phyloP scores from a whole-genome alignment of 2,888 invertebrate species.

The Cistogaster globosa region DNA sequence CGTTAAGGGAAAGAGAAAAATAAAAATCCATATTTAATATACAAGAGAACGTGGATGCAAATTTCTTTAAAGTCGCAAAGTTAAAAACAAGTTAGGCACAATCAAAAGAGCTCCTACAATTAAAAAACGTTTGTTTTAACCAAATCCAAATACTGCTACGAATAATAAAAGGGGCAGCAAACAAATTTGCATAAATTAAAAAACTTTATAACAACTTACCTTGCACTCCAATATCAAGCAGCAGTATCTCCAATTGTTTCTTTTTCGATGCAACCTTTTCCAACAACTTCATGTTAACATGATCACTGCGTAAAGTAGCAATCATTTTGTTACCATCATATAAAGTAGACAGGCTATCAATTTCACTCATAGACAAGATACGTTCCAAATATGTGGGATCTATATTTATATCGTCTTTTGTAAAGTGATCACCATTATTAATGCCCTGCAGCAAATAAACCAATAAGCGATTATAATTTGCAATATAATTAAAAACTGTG shows the following conservation, averaged over 20 bases:
- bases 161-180: no score
- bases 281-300: constrained; percentile 74
- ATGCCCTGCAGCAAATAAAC: constrained; percentile 78
- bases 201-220: constrained; percentile 70
- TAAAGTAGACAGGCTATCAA: constrained; percentile 74
- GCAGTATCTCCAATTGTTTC: constrained; percentile 74
- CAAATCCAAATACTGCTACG: no score
- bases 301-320: constrained; percentile 77
- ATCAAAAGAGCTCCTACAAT: no score
- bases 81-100: no score
- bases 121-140: no score
- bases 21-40: no score
- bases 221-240: constrained; percentile 74
- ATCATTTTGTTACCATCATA: constrained; percentile 76
- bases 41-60: no score
- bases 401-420: constrained; percentile 64
- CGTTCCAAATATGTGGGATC: constrained; percentile 76
- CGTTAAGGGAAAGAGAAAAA: no score
- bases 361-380: constrained; percentile 75
- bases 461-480: constrained; percentile 78
- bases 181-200: background rate
- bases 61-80: no score
- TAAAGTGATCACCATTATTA: constrained; percentile 49
- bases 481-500: constrained; percentile 80
- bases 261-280: constrained; percentile 68